A percentile compares a stretch with the other conserved stretches of the same genome.
Evolutionary conservation across 2,113 vertebrate genomes (phyloP).

Genomic region (Aphelocoma coerulescens): DNA sequence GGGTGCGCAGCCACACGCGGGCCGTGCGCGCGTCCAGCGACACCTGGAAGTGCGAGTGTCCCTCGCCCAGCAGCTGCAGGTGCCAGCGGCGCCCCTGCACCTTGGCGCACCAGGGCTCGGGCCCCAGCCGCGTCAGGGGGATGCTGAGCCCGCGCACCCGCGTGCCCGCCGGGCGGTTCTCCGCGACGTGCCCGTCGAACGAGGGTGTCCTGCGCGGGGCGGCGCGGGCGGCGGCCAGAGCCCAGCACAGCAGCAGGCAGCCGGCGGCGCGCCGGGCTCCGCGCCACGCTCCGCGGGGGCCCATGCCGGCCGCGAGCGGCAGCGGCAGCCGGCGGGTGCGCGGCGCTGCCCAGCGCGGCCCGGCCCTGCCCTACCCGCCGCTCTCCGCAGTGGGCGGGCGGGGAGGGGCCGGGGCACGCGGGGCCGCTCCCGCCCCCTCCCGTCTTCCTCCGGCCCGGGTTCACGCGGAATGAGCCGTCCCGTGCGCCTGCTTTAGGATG

Average conservation of each 20-base stretch:
- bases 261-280: neutral
- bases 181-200: constrained; percentile 82
- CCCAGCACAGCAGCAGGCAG: neutral
- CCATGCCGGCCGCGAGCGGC: neutral
- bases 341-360: neutral
- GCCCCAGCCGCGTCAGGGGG: constrained; percentile 77
- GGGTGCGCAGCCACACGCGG: constrained; percentile 78
- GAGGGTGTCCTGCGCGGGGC: constrained; percentile 67
- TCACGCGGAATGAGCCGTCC: accelerated
- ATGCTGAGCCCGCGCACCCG: constrained; percentile 82
- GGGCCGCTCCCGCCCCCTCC: neutral
- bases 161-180: constrained; percentile 83
- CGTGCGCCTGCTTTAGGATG: accelerated
- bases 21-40: constrained; percentile 80
- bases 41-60: constrained; percentile 76
- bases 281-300: neutral
- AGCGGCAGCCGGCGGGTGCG: neutral
- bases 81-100: constrained; percentile 61
- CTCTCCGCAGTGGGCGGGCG: neutral
- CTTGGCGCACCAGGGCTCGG: constrained; percentile 71
- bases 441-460: accelerated
- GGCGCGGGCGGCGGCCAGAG: constrained; percentile 60
- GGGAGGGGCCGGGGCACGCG: neutral
- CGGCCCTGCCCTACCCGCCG: neutral
- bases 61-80: constrained; percentile 80